Percentiles rank a stretch among this genome's conserved stretches.
phyloP scores from a whole-genome alignment of 2,888 invertebrate species.

The Crossocerus cetratus region DNA sequence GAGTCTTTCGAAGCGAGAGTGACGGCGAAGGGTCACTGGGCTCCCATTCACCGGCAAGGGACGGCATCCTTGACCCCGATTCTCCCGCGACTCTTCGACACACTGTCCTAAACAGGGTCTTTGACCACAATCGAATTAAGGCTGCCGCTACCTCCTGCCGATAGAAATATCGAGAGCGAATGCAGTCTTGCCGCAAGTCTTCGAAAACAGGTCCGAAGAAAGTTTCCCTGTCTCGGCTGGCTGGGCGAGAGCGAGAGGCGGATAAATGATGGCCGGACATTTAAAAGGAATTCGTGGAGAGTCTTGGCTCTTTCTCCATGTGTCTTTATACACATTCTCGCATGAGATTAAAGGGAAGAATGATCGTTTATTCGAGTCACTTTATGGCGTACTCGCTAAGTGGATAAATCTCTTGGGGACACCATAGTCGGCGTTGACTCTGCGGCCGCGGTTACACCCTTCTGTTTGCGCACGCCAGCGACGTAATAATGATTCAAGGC shows the following conservation, averaged over 20 bases:
- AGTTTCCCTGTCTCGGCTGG: conserved; percentile 49
- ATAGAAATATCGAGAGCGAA: conserved; percentile 13
- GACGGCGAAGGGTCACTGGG: too few relatives aligned
- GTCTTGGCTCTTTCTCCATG: conserved; percentile 25
- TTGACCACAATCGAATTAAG: conserved; percentile 28
- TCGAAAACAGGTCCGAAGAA: conserved; percentile 58
- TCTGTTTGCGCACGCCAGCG: neutral
- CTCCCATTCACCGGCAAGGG: neutral
- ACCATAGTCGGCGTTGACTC: neutral
- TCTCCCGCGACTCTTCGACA: neutral
- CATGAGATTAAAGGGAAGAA: neutral
- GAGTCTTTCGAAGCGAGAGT: too few relatives aligned
- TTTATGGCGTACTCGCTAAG: neutral
- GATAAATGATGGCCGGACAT: conserved; percentile 38
- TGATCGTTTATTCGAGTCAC: too few relatives aligned
- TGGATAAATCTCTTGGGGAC: neutral
- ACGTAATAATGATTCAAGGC: neutral
- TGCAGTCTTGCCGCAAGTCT: conserved; percentile 14
- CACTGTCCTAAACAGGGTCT: conserved; percentile 20
- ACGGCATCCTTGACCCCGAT: conserved; percentile 32
- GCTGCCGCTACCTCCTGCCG: neutral
- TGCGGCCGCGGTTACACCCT: neutral
- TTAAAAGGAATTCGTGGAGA: conserved; percentile 49
- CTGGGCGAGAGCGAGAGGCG: conserved; percentile 20
- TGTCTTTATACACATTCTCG: conserved; percentile 13